phyloP scores from a whole-genome alignment of 2,113 vertebrate genomes.

The Planiliza haematocheilus region DNA sequence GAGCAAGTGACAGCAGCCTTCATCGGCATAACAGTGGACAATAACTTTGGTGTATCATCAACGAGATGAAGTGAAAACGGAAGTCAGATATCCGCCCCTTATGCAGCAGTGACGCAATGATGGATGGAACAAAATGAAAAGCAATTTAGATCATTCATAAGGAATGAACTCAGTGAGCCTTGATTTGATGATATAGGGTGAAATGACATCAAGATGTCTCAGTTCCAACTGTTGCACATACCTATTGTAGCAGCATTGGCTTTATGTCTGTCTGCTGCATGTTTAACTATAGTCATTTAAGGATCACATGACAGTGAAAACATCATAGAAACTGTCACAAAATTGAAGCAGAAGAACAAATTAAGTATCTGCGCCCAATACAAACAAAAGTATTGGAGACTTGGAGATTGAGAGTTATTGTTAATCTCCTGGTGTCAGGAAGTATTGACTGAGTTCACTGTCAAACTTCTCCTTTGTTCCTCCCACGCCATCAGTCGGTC shows the following conservation, averaged over 20 bases:
- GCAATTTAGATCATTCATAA: not conserved
- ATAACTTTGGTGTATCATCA: slow-evolving; percentile 27
- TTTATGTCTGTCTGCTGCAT: too few relatives aligned
- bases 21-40: not conserved
- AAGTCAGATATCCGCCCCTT: slow-evolving; percentile 30
- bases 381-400: not conserved
- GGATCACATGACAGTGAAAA: too few relatives aligned
- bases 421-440: slow-evolving; percentile 13
- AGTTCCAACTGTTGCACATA: not conserved
- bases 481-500: slow-evolving; percentile 63
- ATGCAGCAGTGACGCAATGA: not conserved
- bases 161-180: not conserved
- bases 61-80: slow-evolving; percentile 34
- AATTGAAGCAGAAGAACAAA: not conserved
- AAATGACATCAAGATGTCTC: not conserved
- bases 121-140: slow-evolving; percentile 24
- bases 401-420: not conserved
- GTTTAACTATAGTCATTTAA: too few relatives aligned
- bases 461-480: slow-evolving; percentile 47
- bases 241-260: too few relatives aligned
- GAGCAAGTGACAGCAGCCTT: slow-evolving; percentile 30
- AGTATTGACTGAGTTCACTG: slow-evolving; percentile 31
- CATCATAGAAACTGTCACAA: not conserved
- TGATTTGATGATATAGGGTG: not conserved
- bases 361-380: too few relatives aligned